Evolutionary conservation across 2,797 vertebrate genomes (phyloP).

Genomic region (Pipistrellus pygmaeus): DNA sequence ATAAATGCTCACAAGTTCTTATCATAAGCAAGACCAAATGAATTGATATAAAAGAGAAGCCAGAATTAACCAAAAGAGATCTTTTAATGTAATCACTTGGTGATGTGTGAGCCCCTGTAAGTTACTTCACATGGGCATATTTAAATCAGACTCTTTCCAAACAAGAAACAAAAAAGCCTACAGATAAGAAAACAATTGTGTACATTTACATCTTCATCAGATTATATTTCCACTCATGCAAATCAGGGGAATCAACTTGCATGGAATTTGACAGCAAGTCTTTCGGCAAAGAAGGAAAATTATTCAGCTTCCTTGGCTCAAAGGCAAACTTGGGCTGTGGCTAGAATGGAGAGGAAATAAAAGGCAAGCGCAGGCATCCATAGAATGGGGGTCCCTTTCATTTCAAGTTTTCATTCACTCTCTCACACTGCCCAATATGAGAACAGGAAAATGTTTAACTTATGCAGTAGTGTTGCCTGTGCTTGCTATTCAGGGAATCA

Average conservation of each 20-base stretch:
- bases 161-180: constrained; percentile 75
- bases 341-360: constrained; percentile 28
- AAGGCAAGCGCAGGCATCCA: constrained; percentile 56
- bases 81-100: constrained; percentile 69
- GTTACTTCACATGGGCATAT: constrained; percentile 74
- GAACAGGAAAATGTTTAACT: constrained; percentile 52
- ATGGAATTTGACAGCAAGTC: constrained; percentile 44
- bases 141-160: constrained; percentile 69
- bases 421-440: background rate
- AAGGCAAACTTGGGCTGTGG: constrained; percentile 50
- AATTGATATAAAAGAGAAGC: constrained; percentile 70
- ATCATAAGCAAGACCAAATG: constrained; percentile 38
- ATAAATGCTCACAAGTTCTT: constrained; percentile 73
- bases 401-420: background rate
- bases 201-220: constrained; percentile 68
- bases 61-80: constrained; percentile 65
- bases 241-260: constrained; percentile 44
- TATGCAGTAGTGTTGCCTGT: background rate
- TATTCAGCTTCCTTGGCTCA: constrained; percentile 58
- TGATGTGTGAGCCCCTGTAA: constrained; percentile 60
- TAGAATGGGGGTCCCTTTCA: background rate
- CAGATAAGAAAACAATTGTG: constrained; percentile 71
- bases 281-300: constrained; percentile 68
- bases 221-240: constrained; percentile 62
- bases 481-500: constrained; percentile 55